Conservation (phyloP, 2,888 invertebrate species). For the Spatulosminthurus flaviceps region DNA sequence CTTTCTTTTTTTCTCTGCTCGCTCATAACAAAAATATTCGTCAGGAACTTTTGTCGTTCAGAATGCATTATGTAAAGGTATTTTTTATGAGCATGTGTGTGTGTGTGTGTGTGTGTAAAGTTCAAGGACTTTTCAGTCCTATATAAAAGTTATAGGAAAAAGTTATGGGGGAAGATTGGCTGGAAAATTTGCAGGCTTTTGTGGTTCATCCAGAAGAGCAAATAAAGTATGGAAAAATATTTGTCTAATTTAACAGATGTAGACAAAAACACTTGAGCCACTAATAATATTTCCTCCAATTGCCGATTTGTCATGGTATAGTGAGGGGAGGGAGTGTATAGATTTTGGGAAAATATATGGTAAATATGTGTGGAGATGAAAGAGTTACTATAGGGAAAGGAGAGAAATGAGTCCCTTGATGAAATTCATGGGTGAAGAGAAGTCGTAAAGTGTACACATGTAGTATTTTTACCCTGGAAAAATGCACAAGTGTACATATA, state of each 20-base stretch:
- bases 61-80: neutral
- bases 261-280: neutral
- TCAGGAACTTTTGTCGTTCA: neutral
- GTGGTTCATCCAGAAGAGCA: neutral
- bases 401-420: neutral
- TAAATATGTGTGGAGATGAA: too few species aligned
- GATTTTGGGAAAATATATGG: too few species aligned
- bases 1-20: too few species aligned
- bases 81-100: neutral
- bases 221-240: neutral
- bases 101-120: neutral
- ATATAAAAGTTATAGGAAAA: constrained; percentile 19
- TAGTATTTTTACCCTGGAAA: neutral
- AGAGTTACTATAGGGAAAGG: neutral
- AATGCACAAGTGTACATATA: neutral
- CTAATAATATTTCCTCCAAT: neutral
- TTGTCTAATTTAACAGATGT: neutral
- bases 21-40: too few species aligned
- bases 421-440: neutral
- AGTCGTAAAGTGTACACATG: neutral
- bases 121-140: constrained; percentile 32
- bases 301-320: too few species aligned
- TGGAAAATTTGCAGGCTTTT: neutral
- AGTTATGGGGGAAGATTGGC: neutral
- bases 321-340: too few species aligned